Percentiles rank a stretch among this genome's conserved stretches.
Conservation (phyloP, 2,888 invertebrate genomes). For the Drosophila melanocephala region DNA sequence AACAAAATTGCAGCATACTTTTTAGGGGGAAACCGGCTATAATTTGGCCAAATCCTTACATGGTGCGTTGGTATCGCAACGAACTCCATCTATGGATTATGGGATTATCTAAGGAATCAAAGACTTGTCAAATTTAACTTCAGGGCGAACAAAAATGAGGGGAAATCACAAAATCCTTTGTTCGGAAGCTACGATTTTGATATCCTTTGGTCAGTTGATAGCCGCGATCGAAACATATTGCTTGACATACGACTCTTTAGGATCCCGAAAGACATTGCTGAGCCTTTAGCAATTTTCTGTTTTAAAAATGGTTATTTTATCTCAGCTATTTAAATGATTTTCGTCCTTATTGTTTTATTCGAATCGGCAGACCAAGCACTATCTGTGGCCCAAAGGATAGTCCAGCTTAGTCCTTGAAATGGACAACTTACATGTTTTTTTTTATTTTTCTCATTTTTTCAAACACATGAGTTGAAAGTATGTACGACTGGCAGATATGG, state of each 20-base stretch:
- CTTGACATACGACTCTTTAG: neutral
- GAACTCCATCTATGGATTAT: neutral
- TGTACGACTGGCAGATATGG: too few species aligned
- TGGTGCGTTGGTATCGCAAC: neutral
- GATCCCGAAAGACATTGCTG: fast-evolving
- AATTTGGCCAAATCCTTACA: neutral
- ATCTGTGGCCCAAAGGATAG: neutral
- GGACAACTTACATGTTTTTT: too few species aligned
- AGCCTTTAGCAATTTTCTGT: neutral
- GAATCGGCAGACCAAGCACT: neutral
- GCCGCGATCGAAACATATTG: neutral
- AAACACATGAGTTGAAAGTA: too few species aligned
- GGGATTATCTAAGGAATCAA: neutral
- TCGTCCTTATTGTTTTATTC: neutral
- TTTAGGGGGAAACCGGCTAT: neutral
- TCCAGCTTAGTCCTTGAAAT: too few species aligned
- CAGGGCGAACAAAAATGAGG: neutral
- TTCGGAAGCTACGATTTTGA: neutral
- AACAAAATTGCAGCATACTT: neutral
- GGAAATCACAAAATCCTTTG: neutral
- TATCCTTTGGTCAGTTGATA: neutral
- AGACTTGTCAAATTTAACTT: neutral
- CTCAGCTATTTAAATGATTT: too few species aligned
- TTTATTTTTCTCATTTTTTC: too few species aligned
- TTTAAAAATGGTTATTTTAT: neutral